Evolutionary conservation across 2,113 vertebrate genomes (phyloP), one percentile per base, ranked within the genome.

Genomic region (Dendropsophus ebraccatus): DNA sequence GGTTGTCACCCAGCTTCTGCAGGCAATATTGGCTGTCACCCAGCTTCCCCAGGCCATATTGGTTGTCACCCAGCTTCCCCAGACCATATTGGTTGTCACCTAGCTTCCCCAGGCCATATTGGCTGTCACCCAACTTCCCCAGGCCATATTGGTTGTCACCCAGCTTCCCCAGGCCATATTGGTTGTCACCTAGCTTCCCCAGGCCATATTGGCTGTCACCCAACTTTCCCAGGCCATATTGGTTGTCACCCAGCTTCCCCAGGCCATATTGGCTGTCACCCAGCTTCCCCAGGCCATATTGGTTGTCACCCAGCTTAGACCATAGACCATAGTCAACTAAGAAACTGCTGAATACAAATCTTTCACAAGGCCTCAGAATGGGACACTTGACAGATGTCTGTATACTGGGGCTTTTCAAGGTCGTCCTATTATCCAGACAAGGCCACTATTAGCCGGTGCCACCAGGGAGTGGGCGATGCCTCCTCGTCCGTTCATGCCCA

Each of bases 401-500:
- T 65, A 78, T 52, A 52, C 23, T 5, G 17, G 4, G 65, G 30
- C 1, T 19, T 69, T 35, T 62, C 13, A 12, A 9, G 76, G 56
- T 35, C 37, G 2, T 62, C 54, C 50, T 74, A 69, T 32, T 52
- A 21, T 49, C 50, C 14, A 21, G 81, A 35, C 49, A 37, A 3
- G 45, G 41, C 65, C 45, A 41, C 41, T 41, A 41, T 41, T 32
- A 75, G 70, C 82, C 54, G 23, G 10, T 23, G 52, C 13, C 72
- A 58, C n/a, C 17, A 49, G 56, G 72, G 52, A 65, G 56, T n/a
- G 73, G 32, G 72, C 65, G 41, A 84, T n/a, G 19, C 21, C 32
- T 60, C 69, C 47, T 23, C 35, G 30, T 30, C 35, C 17, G 58
- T 41, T 17, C 21, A 16, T 47, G 35, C 78, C 58, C 23, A 65